Percentiles rank a stretch among this genome's conserved stretches.
Conservation (phyloP, 2,888 invertebrate genomes). For the Tachina grossa region DNA sequence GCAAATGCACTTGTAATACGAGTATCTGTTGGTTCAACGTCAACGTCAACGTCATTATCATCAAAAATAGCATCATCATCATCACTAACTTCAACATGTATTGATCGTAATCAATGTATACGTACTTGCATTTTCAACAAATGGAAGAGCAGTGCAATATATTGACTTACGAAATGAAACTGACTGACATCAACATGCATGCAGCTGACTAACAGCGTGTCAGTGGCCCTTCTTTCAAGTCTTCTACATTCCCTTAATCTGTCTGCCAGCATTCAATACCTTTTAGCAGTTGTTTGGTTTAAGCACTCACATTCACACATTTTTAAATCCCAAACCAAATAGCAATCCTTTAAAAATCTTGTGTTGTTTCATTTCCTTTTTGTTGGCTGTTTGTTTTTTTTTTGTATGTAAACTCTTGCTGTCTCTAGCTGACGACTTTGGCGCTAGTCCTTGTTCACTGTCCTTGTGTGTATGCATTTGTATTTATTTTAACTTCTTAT, state of each 20-base stretch:
- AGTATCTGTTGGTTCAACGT: slow-evolving; percentile 35
- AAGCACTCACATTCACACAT: slow-evolving; percentile 34
- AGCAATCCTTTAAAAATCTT: slow-evolving; percentile 36
- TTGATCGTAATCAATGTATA: slow-evolving; percentile 49
- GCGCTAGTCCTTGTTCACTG: neutral
- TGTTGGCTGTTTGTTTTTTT: neutral
- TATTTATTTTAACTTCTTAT: slow-evolving; percentile 12
- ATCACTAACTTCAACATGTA: slow-evolving; percentile 31
- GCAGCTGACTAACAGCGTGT: slow-evolving; percentile 32
- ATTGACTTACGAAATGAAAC: slow-evolving; percentile 45
- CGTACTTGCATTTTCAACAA: slow-evolving; percentile 19
- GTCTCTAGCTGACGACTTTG: neutral
- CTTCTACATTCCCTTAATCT: slow-evolving; percentile 7
- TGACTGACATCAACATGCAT: slow-evolving; percentile 30
- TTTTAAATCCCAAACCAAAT: slow-evolving; percentile 48
- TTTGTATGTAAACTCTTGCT: neutral
- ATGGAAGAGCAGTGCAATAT: slow-evolving; percentile 34
- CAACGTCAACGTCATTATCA: slow-evolving; percentile 8
- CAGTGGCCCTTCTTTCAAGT: neutral
- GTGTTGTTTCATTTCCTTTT: slow-evolving; percentile 27
- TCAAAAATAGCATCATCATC: slow-evolving; percentile 2
- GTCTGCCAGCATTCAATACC: slow-evolving; percentile 34
- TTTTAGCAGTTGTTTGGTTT: slow-evolving; percentile 36
- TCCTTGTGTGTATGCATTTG: neutral
- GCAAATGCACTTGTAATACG: slow-evolving; percentile 49